A percentile compares a stretch with the other conserved stretches of the same genome.
These are phyloP conservation scores for Neelides sp. DNA, from an alignment of 1,140 invertebrate species.

Conservation along the genomic window DNA sequence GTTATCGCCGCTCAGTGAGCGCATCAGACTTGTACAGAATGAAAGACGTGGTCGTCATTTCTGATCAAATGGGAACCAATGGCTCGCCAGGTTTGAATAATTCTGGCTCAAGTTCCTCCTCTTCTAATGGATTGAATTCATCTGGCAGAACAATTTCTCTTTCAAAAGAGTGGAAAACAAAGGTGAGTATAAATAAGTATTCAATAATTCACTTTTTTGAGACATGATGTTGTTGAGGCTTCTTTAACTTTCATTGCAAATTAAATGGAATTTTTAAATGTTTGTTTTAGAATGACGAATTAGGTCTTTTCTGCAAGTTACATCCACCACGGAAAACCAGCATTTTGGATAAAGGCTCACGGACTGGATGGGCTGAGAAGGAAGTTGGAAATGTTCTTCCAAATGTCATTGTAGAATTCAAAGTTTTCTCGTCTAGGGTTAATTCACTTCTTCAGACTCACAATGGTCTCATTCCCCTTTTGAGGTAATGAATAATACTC, in stretches of 20 bases:
- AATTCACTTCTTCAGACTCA: constrained; percentile 54
- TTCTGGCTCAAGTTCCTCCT: constrained; percentile 8
- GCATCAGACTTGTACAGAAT: constrained; percentile 69
- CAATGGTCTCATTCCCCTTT: constrained; percentile 53
- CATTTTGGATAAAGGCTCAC: background rate
- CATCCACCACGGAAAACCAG: constrained; percentile 42
- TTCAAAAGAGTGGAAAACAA: constrained; percentile 9
- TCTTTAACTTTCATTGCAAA: constrained; percentile 30
- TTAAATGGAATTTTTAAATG: too few species aligned
- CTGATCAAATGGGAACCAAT: too few species aligned
- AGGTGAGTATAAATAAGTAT: constrained; percentile 11
- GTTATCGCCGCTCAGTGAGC: constrained; percentile 62
- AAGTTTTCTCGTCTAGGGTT: constrained; percentile 48
- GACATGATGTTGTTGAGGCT: constrained; percentile 12
- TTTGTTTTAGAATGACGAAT: constrained; percentile 35
- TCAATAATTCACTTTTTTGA: constrained; percentile 5
- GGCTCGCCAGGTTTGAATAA: constrained; percentile 43
- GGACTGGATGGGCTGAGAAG: constrained; percentile 60
- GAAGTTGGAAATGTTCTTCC: constrained; percentile 53
- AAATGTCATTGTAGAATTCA: constrained; percentile 54
- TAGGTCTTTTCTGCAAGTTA: constrained; percentile 47
- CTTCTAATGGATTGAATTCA: background rate
- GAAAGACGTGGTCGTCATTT: constrained; percentile 60
- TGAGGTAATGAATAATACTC: constrained; percentile 43
- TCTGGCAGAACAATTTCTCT: constrained; percentile 19